phyloP scores from a whole-genome alignment of 2,797 vertebrate genomes.

The Chaetodon trifasciatus region DNA sequence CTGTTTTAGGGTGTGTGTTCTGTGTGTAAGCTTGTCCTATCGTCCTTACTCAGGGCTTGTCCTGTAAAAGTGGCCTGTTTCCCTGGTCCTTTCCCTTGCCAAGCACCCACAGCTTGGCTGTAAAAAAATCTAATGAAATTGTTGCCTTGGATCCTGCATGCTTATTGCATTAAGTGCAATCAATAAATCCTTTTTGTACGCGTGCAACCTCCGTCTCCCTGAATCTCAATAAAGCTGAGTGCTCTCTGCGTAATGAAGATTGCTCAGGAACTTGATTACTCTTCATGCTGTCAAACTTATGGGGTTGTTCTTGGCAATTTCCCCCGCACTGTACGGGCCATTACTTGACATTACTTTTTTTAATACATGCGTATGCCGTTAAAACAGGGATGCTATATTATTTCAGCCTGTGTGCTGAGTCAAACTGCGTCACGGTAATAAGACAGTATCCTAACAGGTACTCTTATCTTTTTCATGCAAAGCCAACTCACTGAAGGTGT shows the following conservation, averaged over 20 bases:
- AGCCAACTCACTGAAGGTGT: slow-evolving; percentile 11
- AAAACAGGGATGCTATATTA: slow-evolving; percentile 47
- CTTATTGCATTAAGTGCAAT: slow-evolving; percentile 89
- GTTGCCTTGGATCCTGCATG: slow-evolving; percentile 80
- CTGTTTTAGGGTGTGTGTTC: slow-evolving; percentile 17
- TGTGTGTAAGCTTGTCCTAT: slow-evolving; percentile 39
- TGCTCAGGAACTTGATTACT: slow-evolving; percentile 85
- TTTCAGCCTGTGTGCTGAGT: slow-evolving; percentile 47
- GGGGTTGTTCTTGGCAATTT: slow-evolving; percentile 70
- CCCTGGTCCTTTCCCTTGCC: slow-evolving; percentile 33
- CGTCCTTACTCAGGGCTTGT: slow-evolving; percentile 54
- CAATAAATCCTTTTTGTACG: slow-evolving; percentile 86
- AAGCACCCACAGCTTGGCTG: slow-evolving; percentile 44
- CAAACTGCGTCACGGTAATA: slow-evolving; percentile 28
- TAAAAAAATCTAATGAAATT: slow-evolving; percentile 82
- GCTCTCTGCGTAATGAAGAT: slow-evolving; percentile 87
- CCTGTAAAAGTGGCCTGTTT: slow-evolving; percentile 37
- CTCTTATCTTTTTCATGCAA: slow-evolving; percentile 32
- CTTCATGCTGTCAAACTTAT: slow-evolving; percentile 66
- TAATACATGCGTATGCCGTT: slow-evolving; percentile 50
- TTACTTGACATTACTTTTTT: slow-evolving; percentile 66
- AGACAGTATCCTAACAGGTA: slow-evolving; percentile 23
- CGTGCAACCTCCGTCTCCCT: slow-evolving; percentile 72
- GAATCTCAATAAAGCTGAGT: slow-evolving; percentile 88
- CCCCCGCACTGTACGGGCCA: slow-evolving; percentile 41